Conservation (phyloP, 2,113 vertebrate genomes). For the Varanus salvator region DNA sequence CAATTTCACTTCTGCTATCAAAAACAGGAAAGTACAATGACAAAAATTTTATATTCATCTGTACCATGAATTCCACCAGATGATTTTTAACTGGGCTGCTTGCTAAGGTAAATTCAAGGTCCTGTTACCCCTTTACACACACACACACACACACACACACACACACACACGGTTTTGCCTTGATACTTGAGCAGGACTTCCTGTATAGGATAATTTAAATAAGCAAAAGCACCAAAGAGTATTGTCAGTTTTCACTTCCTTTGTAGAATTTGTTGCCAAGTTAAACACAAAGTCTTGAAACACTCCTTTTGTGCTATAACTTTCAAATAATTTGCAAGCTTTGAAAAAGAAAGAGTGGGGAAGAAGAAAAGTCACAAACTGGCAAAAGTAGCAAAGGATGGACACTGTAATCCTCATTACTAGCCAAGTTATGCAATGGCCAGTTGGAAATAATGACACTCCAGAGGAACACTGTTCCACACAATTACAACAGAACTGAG, state of each 20-base stretch:
- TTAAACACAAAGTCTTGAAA: neutral
- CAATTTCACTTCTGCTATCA: conserved; percentile 14
- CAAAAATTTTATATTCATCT: neutral
- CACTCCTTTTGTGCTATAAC: neutral
- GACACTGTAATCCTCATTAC: neutral
- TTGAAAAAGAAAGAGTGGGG: neutral
- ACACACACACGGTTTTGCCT: neutral
- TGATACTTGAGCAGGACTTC: neutral
- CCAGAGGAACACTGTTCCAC: neutral
- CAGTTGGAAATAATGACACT: neutral
- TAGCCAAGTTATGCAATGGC: neutral
- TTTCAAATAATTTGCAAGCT: neutral
- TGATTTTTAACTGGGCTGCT: neutral
- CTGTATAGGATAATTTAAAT: neutral
- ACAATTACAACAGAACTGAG: neutral
- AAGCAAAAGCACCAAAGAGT: neutral
- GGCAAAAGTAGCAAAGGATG: neutral
- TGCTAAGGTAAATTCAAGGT: neutral
- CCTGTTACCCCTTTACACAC: fast-evolving
- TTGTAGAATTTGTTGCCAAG: neutral
- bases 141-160: neutral
- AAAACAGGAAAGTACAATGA: neutral
- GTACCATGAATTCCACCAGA: neutral
- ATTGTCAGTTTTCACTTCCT: neutral
- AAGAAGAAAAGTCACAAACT: neutral